phyloP scores from a whole-genome alignment of 2,113 vertebrate species.

The Spermophilus dauricus region DNA sequence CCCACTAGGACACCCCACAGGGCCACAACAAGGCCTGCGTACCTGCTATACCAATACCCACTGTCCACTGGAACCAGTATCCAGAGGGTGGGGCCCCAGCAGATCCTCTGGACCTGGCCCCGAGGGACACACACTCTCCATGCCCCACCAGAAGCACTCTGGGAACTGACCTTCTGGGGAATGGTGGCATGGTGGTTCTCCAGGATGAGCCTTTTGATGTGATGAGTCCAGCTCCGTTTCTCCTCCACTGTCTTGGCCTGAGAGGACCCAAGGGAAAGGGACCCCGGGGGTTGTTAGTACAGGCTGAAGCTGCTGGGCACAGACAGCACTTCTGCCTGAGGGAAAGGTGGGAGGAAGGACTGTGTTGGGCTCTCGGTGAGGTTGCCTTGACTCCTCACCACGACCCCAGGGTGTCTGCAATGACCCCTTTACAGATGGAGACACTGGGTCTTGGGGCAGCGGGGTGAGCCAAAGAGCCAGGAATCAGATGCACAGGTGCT shows the following conservation, averaged over 20 bases:
- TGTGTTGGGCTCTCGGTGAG: not conserved
- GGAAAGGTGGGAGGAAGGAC: not conserved
- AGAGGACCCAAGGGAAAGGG: not conserved
- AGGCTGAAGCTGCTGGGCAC: fast-evolving
- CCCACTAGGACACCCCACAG: not conserved
- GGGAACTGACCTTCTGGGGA: conserved; percentile 92
- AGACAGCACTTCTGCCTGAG: fast-evolving
- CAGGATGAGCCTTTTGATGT: conserved; percentile 97
- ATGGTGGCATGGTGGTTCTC: conserved; percentile 97
- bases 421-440: not conserved
- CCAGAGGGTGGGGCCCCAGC: not conserved
- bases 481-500: not conserved
- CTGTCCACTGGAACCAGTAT: not conserved
- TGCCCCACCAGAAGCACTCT: not conserved
- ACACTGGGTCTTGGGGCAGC: fast-evolving
- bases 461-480: fast-evolving
- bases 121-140: not conserved
- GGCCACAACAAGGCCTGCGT: fast-evolving
- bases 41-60: fast-evolving
- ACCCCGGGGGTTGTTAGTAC: not conserved
- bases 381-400: not conserved
- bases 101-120: not conserved
- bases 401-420: not conserved
- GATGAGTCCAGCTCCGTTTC: conserved; percentile 96
- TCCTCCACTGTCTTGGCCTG: conserved; percentile 96